Conservation (phyloP, 2,113 vertebrate species). For the Dryoscopus gambensis region DNA sequence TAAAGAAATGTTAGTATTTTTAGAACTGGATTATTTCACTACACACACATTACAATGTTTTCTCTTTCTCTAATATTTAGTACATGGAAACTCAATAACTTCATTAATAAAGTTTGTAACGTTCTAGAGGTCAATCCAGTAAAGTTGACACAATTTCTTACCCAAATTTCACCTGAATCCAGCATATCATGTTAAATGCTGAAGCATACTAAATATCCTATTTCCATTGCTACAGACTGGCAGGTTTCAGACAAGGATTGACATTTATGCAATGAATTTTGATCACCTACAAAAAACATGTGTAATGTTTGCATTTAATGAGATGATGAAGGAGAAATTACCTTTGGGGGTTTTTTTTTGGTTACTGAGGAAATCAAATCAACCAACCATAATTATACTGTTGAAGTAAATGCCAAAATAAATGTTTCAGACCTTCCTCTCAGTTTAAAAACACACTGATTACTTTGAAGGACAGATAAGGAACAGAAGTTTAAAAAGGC, state of each 20-base stretch:
- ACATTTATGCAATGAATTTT: not conserved
- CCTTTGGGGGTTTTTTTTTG: not conserved
- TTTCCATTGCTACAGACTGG: not conserved
- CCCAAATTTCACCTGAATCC: not conserved
- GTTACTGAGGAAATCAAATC: slow-evolving; percentile 33
- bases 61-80: not conserved
- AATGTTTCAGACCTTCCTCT: not conserved
- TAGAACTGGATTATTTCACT: not conserved
- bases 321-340: slow-evolving; percentile 27
- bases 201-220: not conserved
- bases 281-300: not conserved
- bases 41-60: not conserved
- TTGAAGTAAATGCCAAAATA: slow-evolving; percentile 27
- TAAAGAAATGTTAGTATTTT: slow-evolving; percentile 43
- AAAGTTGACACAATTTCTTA: not conserved
- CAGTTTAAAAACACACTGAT: not conserved
- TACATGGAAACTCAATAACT: not conserved
- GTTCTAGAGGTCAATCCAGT: not conserved
- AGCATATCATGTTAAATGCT: not conserved
- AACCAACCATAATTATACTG: not conserved
- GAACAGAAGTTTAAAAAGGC: not conserved
- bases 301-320: not conserved
- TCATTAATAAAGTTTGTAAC: not conserved
- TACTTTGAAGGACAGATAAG: not conserved
- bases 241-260: not conserved